Percentiles rank a stretch among this genome's conserved stretches.
phyloP scores from a whole-genome alignment of 2,888 invertebrate genomes.

The Pimpla rufipes region DNA sequence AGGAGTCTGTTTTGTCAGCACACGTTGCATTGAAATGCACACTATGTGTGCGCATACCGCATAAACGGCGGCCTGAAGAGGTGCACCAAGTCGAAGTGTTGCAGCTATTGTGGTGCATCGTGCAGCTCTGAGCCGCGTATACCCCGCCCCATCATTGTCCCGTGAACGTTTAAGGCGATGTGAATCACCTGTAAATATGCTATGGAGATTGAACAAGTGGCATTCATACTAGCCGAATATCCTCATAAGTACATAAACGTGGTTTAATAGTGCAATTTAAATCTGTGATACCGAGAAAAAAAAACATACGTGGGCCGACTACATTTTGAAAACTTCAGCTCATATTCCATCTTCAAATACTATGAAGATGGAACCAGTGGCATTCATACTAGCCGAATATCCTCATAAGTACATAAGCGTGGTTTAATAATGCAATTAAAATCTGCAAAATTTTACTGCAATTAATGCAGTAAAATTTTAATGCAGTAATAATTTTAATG shows the following conservation, averaged over 20 bases:
- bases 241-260: too few species aligned
- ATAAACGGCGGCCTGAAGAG: background rate
- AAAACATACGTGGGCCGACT: too few species aligned
- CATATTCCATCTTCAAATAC: background rate
- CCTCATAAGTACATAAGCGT: too few species aligned
- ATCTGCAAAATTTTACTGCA: too few species aligned
- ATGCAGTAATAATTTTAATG: too few species aligned
- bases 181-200: background rate
- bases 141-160: background rate
- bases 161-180: background rate
- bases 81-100: constrained; percentile 7
- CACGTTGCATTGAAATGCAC: constrained; percentile 21
- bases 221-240: background rate
- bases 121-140: background rate
- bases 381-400: background rate
- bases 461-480: too few species aligned
- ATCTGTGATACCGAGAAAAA: too few species aligned
- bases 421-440: too few species aligned
- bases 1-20: constrained; percentile 5
- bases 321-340: too few species aligned
- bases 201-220: background rate
- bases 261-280: too few species aligned
- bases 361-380: background rate
- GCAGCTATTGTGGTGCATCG: constrained; percentile 4
- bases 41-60: background rate